Base-by-base conservation (phyloP, 2,113 vertebrate genomes). In the Blennius ocellaris region DNA sequence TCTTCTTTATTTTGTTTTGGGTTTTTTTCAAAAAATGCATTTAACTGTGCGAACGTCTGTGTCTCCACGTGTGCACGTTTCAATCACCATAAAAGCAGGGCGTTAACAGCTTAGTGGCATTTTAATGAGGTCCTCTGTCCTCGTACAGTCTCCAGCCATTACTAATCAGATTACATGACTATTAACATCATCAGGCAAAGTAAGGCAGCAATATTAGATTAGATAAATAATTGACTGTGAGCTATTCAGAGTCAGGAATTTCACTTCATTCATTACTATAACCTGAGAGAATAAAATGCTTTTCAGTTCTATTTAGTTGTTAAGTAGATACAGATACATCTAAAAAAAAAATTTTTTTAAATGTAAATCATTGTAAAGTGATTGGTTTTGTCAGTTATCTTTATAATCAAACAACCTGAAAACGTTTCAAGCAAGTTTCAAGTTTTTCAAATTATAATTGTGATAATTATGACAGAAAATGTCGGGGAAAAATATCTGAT, bases 151-250 rank as follows among this genome's bases (percentile, higher is more conserved):
- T 66, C 58, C 56, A n/a, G 68, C 67, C 60, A 74, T 77, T 75
- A 79, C 78, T 91, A 85, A 91, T 85, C 80, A 89, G 82, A 87
- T 90, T 89, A 89, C 81, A 88, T 11, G 56, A 77, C 79, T 67
- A 68, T 84, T 73, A 88, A 80, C 73, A 67, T 87, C 76, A 86
- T 62, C 41, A 21, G 73, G 75, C 67, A 80, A 82, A 84, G 54
- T 64, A 72, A 82, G 43, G 60, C 41, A 69, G 79, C 49, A 38
- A 51, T 58, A 76, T 79, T 89, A 80, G 75, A 83, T 85, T 76
- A 66, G 36, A 78, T 60, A 45, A 50, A 63, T 61, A 74, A 81
- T 68, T 65, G 67, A 71, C 60, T 74, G 50, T 45, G 68, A 62
- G 60, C 64, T 45, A 55, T 84, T 89, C 58, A 64, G 12, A 69